Percentiles rank a stretch among this genome's conserved stretches.
Evolutionary conservation across 2,113 vertebrate genomes (phyloP).

Genomic region (Proteles cristata): DNA sequence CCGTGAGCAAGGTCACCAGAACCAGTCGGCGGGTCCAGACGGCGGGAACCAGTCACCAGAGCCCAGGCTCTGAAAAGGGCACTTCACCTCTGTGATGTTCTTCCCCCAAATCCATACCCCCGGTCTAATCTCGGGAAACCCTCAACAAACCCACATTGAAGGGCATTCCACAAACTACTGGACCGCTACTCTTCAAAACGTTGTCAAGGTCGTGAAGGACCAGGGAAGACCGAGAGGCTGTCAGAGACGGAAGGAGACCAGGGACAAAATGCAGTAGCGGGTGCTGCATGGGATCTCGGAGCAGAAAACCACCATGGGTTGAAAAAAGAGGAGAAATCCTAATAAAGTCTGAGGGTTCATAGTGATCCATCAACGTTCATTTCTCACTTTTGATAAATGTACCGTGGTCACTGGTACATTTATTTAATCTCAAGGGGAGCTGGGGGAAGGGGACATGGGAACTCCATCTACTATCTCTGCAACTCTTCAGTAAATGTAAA

Average conservation of each 20-base stretch:
- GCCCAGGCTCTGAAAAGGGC: not conserved
- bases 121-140: not conserved
- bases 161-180: not conserved
- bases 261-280: not conserved
- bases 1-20: not conserved
- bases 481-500: not conserved
- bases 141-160: not conserved
- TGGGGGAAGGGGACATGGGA: not conserved
- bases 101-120: not conserved
- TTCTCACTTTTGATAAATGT: not conserved
- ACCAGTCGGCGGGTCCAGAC: not conserved
- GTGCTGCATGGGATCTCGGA: not conserved
- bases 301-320: not conserved
- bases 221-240: not conserved
- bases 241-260: not conserved
- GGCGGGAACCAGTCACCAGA: too few relatives aligned
- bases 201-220: not conserved
- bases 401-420: not conserved
- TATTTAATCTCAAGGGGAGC: not conserved
- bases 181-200: not conserved
- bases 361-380: too few relatives aligned
- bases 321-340: not conserved
- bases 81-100: not conserved
- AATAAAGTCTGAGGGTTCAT: not conserved
- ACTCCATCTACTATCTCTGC: not conserved